Conservation (phyloP, 1,140 invertebrate species). For the Drosophila seguyi region DNA sequence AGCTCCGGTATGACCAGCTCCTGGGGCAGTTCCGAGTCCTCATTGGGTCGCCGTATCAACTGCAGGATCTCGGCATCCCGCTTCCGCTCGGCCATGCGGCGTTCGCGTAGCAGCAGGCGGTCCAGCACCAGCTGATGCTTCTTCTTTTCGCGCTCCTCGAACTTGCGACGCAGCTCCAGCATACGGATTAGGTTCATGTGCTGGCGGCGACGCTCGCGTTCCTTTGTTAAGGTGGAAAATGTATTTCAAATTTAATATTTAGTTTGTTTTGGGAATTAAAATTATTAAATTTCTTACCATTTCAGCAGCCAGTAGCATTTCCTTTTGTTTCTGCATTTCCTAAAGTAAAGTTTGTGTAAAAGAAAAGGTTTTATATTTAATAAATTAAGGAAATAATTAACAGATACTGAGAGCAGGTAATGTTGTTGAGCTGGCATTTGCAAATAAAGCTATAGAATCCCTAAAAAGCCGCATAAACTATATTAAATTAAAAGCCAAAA, state of each 20-base stretch:
- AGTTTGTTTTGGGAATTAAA: accelerated
- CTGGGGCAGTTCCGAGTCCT: slow-evolving; percentile 92
- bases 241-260: not conserved
- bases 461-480: not conserved
- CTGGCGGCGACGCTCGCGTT: slow-evolving; percentile 95
- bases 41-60: slow-evolving; percentile 94
- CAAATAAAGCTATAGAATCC: not conserved
- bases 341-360: slow-evolving; percentile 86
- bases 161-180: slow-evolving; percentile 92
- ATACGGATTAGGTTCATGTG: slow-evolving; percentile 95
- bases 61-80: slow-evolving; percentile 94
- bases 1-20: slow-evolving; percentile 91
- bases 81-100: slow-evolving; percentile 92
- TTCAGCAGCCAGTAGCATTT: slow-evolving; percentile 93
- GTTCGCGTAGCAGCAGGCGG: slow-evolving; percentile 87
- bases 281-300: slow-evolving; percentile 88
- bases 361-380: not conserved
- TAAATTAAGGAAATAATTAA: slow-evolving; percentile 85
- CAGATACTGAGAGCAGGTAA: slow-evolving; percentile 9
- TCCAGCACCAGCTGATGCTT: slow-evolving; percentile 88
- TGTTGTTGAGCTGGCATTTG: not conserved
- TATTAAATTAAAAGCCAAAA: not conserved
- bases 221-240: slow-evolving; percentile 86
- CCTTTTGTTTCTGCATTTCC: slow-evolving; percentile 94
- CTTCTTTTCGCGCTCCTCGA: slow-evolving; percentile 95